A percentile compares a stretch with the other conserved stretches of the same genome.
Conservation (phyloP, 2,888 invertebrate species). For the Hemaris fuciformis region DNA sequence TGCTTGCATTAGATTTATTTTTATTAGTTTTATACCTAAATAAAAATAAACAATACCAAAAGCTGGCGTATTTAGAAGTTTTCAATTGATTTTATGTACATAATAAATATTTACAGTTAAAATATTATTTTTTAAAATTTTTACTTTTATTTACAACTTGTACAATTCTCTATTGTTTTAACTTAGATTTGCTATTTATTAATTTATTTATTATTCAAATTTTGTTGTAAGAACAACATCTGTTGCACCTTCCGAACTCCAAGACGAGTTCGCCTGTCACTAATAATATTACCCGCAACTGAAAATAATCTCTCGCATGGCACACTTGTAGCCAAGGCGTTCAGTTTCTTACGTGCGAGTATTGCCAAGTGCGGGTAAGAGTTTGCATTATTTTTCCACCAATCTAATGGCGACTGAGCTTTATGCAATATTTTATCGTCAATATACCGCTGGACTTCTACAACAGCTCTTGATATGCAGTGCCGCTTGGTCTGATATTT, state of each 20-base stretch:
- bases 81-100: too few species aligned
- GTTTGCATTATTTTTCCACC: constrained; percentile 8
- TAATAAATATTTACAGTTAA: too few species aligned
- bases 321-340: constrained; percentile 18
- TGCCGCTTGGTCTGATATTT: constrained; percentile 8
- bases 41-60: too few species aligned
- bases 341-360: constrained; percentile 16
- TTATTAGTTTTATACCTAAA: too few species aligned
- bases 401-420: constrained; percentile 2
- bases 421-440: constrained; percentile 5
- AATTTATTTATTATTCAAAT: too few species aligned
- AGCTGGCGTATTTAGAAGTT: too few species aligned
- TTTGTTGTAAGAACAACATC: constrained; percentile 13
- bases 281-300: constrained; percentile 17
- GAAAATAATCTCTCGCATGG: constrained; percentile 21
- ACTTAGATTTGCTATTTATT: not conserved
- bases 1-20: too few species aligned
- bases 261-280: constrained; percentile 16
- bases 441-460: constrained; percentile 10
- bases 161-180: too few species aligned
- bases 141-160: too few species aligned
- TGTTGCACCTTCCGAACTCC: constrained; percentile 18
- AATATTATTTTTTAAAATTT: too few species aligned
- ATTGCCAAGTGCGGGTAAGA: constrained; percentile 13
- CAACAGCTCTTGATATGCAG: constrained; percentile 13